phyloP scores from a whole-genome alignment of 2,888 invertebrate species.

The Eumerus sabulonum region DNA sequence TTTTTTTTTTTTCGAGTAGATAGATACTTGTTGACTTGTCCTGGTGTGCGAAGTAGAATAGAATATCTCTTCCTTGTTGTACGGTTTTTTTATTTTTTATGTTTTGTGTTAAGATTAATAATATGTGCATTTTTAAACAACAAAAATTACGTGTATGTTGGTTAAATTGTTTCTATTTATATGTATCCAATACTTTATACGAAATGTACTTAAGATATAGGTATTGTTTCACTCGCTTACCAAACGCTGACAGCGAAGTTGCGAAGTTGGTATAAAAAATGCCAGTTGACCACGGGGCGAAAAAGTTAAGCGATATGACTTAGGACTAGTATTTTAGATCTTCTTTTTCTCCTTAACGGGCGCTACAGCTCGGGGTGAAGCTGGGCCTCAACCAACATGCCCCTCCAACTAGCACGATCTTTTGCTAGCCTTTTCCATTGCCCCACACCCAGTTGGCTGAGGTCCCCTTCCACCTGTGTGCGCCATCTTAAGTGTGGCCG shows the following conservation, averaged over 20 bases:
- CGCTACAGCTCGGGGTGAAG: no score
- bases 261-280: conserved; percentile 4
- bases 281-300: background rate
- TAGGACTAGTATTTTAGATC: background rate
- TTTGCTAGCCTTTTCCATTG: no score
- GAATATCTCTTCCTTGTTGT: conserved; percentile 34
- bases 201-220: background rate
- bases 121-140: conserved; percentile 63
- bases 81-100: conserved; percentile 24
- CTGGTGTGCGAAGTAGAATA: conserved; percentile 53
- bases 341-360: no score
- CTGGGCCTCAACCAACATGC: no score
- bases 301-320: background rate
- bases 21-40: conserved; percentile 45
- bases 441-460: no score
- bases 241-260: conserved; percentile 25
- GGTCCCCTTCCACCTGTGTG: no score
- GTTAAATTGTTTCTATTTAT: conserved; percentile 23
- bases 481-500: no score
- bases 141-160: background rate
- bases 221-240: conserved; percentile 40
- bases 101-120: conserved; percentile 52
- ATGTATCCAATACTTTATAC: conserved; percentile 5
- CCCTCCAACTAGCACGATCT: no score
- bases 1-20: conserved; percentile 36